phyloP scores from a whole-genome alignment of 2,888 invertebrate genomes.

The Mesorhabditis belari region DNA sequence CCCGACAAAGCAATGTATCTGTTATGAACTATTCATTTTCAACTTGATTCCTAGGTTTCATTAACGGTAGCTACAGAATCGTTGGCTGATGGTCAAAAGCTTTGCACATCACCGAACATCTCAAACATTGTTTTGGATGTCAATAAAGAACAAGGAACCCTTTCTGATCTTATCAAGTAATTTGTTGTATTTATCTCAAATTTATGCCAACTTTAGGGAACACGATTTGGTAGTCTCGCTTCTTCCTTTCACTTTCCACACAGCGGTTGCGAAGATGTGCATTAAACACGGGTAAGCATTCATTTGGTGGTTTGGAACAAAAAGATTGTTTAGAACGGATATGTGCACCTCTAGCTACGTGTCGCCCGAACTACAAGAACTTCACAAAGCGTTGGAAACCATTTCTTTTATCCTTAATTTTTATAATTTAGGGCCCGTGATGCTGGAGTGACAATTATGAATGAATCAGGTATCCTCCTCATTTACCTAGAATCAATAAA shows the following conservation, averaged over 20 bases:
- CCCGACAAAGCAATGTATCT: conserved; percentile 70
- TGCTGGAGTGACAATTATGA: conserved; percentile 84
- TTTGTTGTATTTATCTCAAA: conserved; percentile 54
- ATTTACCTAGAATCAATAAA: too few relatives aligned
- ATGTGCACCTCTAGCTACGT: conserved; percentile 95
- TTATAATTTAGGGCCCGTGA: conserved; percentile 67
- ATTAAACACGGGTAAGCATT: conserved; percentile 66
- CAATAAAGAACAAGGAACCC: conserved; percentile 66
- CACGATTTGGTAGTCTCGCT: conserved; percentile 64
- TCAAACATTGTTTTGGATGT: conserved; percentile 78
- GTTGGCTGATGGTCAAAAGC: conserved; percentile 77
- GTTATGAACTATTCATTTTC: background rate
- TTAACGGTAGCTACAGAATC: conserved; percentile 67
- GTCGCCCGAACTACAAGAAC: conserved; percentile 71
- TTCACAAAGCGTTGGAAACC: conserved; percentile 39
- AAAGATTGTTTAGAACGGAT: conserved; percentile 61
- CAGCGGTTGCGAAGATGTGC: conserved; percentile 75
- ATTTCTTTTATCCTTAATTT: background rate
- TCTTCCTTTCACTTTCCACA: conserved; percentile 82
- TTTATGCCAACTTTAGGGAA: conserved; percentile 57
- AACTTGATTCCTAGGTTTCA: conserved; percentile 9
- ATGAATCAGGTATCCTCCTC: too few relatives aligned
- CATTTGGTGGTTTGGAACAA: background rate
- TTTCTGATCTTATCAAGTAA: conserved; percentile 67
- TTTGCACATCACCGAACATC: conserved; percentile 68